These are phyloP conservation scores for Lamellibrachia luymesi DNA, from an alignment of 1,140 invertebrate species.

Conservation along the genomic window DNA sequence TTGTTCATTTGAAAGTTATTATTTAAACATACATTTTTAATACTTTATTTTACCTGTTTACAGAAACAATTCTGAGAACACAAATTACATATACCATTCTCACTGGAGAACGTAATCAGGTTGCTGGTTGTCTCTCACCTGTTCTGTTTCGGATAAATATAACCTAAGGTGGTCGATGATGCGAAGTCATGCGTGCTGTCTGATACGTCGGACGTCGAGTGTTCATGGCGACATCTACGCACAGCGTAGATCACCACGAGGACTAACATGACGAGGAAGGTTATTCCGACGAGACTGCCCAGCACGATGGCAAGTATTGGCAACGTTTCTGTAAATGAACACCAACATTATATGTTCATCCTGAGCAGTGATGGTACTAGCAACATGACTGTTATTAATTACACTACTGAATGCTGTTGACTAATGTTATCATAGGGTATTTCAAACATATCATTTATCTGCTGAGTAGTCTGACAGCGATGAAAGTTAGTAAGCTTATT, in stretches of 20 bases:
- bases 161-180: not conserved
- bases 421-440: too few relatives aligned
- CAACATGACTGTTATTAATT: not conserved
- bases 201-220: not conserved
- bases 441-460: too few relatives aligned
- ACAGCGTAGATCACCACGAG: not conserved
- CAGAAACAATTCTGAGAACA: too few relatives aligned
- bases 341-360: not conserved
- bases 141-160: not conserved
- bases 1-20: too few relatives aligned
- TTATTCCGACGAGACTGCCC: not conserved
- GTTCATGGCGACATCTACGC: not conserved
- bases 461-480: too few relatives aligned
- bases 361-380: not conserved
- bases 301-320: not conserved
- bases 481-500: too few relatives aligned
- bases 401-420: too few relatives aligned
- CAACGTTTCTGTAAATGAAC: not conserved
- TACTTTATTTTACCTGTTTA: too few relatives aligned
- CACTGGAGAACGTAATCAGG: not conserved
- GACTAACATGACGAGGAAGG: not conserved
- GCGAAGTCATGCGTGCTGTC: not conserved
- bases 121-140: not conserved
- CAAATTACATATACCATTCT: too few relatives aligned
- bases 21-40: too few relatives aligned